phyloP scores from a whole-genome alignment of 2,797 vertebrate species.

The Choloepus didactylus region DNA sequence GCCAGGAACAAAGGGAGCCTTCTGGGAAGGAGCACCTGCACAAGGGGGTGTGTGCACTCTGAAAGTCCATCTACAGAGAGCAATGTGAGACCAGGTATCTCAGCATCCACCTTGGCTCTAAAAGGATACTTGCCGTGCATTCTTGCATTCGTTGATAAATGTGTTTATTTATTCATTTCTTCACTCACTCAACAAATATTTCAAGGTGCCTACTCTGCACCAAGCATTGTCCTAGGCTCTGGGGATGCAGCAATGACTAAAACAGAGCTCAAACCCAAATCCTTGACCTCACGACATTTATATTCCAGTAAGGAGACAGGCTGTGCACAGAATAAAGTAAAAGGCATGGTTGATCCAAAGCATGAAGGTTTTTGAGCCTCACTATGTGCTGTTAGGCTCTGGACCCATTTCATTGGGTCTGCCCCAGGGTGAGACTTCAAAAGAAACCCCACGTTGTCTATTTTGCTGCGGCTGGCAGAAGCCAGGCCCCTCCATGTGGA shows the following conservation, averaged over 20 bases:
- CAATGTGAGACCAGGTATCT: background rate
- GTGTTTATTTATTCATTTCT: background rate
- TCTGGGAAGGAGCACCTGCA: background rate
- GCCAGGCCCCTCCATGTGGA: background rate
- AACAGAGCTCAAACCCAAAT: background rate
- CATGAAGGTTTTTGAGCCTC: background rate
- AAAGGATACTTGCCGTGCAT: background rate
- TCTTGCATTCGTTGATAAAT: background rate
- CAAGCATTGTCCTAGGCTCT: background rate
- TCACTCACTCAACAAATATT: background rate
- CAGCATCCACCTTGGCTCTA: background rate
- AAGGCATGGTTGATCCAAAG: too few species aligned
- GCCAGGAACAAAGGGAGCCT: too few species aligned
- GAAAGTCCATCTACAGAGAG: too few species aligned
- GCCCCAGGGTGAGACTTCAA: background rate
- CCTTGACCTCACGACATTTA: background rate
- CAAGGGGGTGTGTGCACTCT: background rate
- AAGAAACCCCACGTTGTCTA: background rate
- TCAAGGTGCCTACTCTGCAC: fast-evolving
- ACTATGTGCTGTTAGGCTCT: fast-evolving
- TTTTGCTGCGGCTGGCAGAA: background rate
- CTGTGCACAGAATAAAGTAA: too few species aligned
- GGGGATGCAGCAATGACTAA: background rate
- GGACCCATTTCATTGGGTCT: background rate
- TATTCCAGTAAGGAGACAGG: background rate